Evolutionary conservation across 2,888 invertebrate species (phyloP), one percentile per base, ranked within the genome.

Genomic region (Drosophila robusta): DNA sequence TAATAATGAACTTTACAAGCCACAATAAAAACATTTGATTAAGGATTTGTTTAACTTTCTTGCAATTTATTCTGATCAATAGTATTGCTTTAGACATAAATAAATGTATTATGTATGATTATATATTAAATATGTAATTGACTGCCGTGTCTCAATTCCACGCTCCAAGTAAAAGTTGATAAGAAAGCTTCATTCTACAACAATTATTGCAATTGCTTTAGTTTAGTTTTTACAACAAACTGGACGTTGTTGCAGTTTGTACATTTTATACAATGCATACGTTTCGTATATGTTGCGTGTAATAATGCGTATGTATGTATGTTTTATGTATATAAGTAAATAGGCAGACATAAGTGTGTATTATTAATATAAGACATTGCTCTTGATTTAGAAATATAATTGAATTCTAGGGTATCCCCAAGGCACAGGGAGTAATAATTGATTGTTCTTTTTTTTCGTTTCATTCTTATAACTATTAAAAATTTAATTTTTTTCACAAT

Each of bases 1-100:
- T 67, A 11, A 50, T 32, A 39, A 9, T 36, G 11, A 36, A 45
- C 14, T 58, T 58, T 49, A 29, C 22, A 66, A 52, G 38, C 32
- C 26, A 44, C 14, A 49, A 49, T 39, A n/a, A n/a, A 70, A 71
- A 60, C 60, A 24, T 32, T 32, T 50, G 12, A 24, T 18, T 39
- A 41, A 34, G 50, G 39, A 39, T 45, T 41, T 74, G 51, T 12
- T 58, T 54, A 58, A 65, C 66, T 45, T 66, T 52, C 8, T 58
- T 62, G 58, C 70, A 63, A 41, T 73, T 62, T 58, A 74, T 74
- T 73, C 54, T 74, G 49, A 62, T 67, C 69, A 68, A 74, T 73
- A 45, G 54, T 54, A 74, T 74, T 77, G 66, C 73, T 73, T 65
- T 78, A 56, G 55, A 58, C 54, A 73, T 56, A 71, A 58, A 41